phyloP scores from a whole-genome alignment of 2,113 vertebrate species.

The Gambusia holbrooki region DNA sequence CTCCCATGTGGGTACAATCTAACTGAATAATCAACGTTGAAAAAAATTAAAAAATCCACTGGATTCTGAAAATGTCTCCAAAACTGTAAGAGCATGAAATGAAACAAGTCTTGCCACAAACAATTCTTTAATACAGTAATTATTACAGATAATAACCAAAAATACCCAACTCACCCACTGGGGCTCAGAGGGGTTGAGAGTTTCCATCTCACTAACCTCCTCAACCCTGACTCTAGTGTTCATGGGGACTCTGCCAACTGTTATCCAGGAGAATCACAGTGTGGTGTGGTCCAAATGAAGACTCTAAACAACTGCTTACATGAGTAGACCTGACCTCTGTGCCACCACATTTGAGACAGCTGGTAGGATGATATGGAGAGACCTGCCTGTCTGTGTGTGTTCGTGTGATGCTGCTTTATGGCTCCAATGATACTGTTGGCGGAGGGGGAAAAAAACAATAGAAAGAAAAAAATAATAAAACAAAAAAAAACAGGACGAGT shows the following conservation, averaged over 20 bases:
- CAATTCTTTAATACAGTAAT: too few relatives aligned
- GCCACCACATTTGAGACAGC: conserved; percentile 1
- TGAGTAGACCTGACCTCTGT: conserved; percentile 30
- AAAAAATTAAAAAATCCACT: too few relatives aligned
- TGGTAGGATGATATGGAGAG: conserved; percentile 11
- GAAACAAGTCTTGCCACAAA: too few relatives aligned
- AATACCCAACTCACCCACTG: too few relatives aligned
- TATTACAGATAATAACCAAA: too few relatives aligned
- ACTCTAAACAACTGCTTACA: conserved; percentile 39
- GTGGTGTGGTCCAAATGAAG: conserved; percentile 8
- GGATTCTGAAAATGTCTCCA: too few relatives aligned
- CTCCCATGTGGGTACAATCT: too few relatives aligned
- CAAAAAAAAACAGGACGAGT: background rate
- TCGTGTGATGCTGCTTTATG: conserved; percentile 6
- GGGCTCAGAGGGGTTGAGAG: conserved; percentile 20
- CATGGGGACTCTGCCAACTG: conserved; percentile 36
- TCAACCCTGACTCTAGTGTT: conserved; percentile 11
- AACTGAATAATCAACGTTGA: too few relatives aligned
- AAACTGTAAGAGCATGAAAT: too few relatives aligned
- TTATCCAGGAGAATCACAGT: conserved; percentile 28
- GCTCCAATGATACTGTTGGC: background rate
- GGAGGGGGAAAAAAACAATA: background rate
- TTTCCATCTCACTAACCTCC: background rate
- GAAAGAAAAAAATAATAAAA: background rate
- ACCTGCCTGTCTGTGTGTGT: background rate